A percentile compares a stretch with the other conserved stretches of the same genome.
These are phyloP conservation scores for Ellobium chinense DNA, from an alignment of 2,888 invertebrate genomes.

Conservation along the genomic window DNA sequence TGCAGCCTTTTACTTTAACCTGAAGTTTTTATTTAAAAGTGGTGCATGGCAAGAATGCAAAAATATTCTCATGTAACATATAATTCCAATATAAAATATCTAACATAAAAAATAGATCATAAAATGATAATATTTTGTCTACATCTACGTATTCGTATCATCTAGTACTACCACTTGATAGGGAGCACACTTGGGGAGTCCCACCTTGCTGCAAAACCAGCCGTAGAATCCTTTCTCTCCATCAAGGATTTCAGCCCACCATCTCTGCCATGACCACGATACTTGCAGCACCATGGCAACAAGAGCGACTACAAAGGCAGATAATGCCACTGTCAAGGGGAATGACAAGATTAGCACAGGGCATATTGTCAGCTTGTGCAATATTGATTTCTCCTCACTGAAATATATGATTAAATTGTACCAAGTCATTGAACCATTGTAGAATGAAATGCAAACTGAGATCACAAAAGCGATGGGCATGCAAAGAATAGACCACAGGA, in stretches of 20 bases:
- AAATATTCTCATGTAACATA: too few relatives aligned
- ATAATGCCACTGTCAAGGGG: slow-evolving; percentile 85
- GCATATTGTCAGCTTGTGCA: slow-evolving; percentile 84
- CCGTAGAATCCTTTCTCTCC: slow-evolving; percentile 90
- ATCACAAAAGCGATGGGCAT: slow-evolving; percentile 85
- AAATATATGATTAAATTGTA: slow-evolving; percentile 87
- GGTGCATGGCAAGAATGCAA: too few relatives aligned
- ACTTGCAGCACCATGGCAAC: slow-evolving; percentile 86
- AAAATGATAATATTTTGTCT: neutral
- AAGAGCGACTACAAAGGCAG: slow-evolving; percentile 84
- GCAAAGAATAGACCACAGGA: slow-evolving; percentile 84
- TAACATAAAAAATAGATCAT: too few relatives aligned
- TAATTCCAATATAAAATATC: too few relatives aligned
- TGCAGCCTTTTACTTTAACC: too few relatives aligned
- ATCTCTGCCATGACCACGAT: slow-evolving; percentile 85
- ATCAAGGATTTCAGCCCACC: slow-evolving; percentile 87
- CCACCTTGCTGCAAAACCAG: slow-evolving; percentile 85
- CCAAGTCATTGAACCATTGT: slow-evolving; percentile 88
- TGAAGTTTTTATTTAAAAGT: too few relatives aligned
- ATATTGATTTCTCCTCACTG: slow-evolving; percentile 84
- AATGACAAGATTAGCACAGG: slow-evolving; percentile 86
- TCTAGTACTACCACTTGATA: slow-evolving; percentile 85
- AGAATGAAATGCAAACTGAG: slow-evolving; percentile 86
- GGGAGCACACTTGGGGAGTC: slow-evolving; percentile 86
- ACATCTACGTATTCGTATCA: slow-evolving; percentile 1